Conservation (phyloP, 2,113 vertebrate genomes). For the human region GRCh38 chr18:61577001-61577500, state of each 20-base stretch:
- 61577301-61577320: neutral
- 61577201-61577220: neutral
- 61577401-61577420: neutral
- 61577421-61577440: neutral
- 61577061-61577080: neutral
- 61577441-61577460: neutral
- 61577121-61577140: neutral
- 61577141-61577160: neutral
- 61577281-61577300: neutral
- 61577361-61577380: neutral
- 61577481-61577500: neutral
- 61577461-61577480: neutral
- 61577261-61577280: neutral
- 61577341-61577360: neutral
- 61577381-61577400: neutral
- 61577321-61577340: neutral
- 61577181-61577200: neutral
- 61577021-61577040: neutral
- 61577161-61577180: neutral
- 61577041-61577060: neutral
- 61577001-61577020: neutral
- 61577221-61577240: neutral
- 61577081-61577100: neutral
- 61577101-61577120: neutral
- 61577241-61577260: fast-evolving